These are phyloP conservation scores for Anniella stebbinsi DNA, from an alignment of 2,797 vertebrate genomes.

Conservation along the genomic window DNA sequence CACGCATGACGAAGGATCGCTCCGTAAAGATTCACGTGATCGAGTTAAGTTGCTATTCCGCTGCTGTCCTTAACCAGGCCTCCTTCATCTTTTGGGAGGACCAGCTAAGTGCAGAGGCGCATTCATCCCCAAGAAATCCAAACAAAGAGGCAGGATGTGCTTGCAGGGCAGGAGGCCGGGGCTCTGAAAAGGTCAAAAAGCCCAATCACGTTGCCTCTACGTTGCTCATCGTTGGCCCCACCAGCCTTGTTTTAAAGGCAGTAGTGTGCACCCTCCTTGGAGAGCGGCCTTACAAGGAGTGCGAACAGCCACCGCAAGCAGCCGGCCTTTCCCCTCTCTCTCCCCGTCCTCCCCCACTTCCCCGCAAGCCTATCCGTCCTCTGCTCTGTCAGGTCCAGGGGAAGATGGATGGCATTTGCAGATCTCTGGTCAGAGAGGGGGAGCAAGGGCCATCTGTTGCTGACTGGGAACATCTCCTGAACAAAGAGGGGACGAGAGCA, in stretches of 20 bases:
- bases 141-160: conserved; percentile 1
- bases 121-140: neutral
- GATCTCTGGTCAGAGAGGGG: conserved; percentile 42
- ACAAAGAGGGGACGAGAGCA: conserved; percentile 15
- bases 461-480: conserved; percentile 35
- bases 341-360: neutral
- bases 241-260: neutral
- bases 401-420: conserved; percentile 47
- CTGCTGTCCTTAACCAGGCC: neutral
- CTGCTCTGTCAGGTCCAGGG: conserved; percentile 26
- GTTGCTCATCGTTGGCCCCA: neutral
- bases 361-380: neutral
- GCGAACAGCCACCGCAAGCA: neutral
- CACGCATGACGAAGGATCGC: neutral
- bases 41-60: neutral
- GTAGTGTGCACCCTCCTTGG: neutral
- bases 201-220: neutral
- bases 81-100: neutral
- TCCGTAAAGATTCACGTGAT: neutral
- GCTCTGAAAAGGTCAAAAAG: neutral
- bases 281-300: neutral
- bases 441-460: conserved; percentile 57
- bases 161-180: neutral
- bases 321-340: neutral
- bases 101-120: neutral